A percentile compares a stretch with the other conserved stretches of the same genome.
Conservation (phyloP, 2,797 vertebrate species). For the Lepidocolaptes lacrymiger region DNA sequence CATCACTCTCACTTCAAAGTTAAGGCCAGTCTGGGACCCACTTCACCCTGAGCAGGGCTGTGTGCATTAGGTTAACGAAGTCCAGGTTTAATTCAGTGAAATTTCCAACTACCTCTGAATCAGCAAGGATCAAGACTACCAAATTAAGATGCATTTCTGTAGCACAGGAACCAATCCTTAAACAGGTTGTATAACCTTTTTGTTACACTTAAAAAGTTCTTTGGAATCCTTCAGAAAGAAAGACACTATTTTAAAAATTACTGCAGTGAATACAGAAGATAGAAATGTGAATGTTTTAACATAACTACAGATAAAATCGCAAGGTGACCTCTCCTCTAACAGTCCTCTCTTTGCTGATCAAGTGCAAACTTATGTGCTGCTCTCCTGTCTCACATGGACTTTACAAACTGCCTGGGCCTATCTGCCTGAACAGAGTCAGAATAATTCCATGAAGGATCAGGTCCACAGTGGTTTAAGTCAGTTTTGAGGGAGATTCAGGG, state of each 20-base stretch:
- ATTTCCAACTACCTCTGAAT: background rate
- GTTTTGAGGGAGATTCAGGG: background rate
- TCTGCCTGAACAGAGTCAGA: background rate
- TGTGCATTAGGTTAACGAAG: background rate
- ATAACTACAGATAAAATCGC: background rate
- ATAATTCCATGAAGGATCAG: background rate
- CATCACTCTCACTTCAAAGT: background rate
- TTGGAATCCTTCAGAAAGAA: conserved; percentile 64
- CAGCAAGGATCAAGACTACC: background rate
- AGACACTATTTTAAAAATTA: background rate
- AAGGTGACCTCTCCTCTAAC: background rate
- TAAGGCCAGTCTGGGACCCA: background rate
- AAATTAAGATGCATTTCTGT: background rate
- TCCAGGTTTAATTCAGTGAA: background rate
- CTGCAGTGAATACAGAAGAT: background rate
- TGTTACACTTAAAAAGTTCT: background rate
- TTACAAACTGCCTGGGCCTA: background rate
- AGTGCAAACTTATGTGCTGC: background rate
- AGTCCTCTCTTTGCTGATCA: background rate
- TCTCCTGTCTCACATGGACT: background rate
- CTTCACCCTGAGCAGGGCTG: background rate
- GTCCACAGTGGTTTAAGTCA: background rate
- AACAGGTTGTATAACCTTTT: background rate
- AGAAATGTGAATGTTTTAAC: background rate
- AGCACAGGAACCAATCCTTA: background rate